Percentiles rank a stretch among this genome's conserved stretches.
Evolutionary conservation across 1,140 invertebrate genomes (phyloP).

Genomic region (Streblospio benedicti): DNA sequence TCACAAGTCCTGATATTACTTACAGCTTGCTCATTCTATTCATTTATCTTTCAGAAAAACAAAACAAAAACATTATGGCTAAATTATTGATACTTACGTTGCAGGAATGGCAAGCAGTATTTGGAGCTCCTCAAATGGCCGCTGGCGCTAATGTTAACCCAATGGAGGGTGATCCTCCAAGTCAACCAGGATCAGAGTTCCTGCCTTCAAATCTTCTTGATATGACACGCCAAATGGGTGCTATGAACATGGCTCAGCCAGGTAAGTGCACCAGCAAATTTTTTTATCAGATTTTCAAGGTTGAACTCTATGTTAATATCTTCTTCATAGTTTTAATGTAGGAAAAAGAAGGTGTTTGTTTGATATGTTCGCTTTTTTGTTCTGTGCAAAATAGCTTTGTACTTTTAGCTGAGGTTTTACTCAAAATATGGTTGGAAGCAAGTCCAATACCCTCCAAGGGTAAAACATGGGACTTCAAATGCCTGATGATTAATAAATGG

Average conservation of each 20-base stretch:
- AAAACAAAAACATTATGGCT: no score
- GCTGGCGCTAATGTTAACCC: slow-evolving; percentile 24
- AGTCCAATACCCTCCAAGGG: no score
- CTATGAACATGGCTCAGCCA: slow-evolving; percentile 17
- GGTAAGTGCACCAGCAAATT: not conserved
- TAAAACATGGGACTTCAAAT: no score
- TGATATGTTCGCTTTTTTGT: not conserved
- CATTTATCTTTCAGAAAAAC: no score
- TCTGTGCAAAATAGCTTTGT: no score
- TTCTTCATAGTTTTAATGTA: not conserved
- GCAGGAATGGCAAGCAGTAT: slow-evolving; percentile 43
- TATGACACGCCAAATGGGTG: slow-evolving; percentile 30
- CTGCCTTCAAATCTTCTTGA: slow-evolving; percentile 51
- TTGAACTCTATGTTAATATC: not conserved
- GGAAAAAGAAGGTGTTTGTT: not conserved
- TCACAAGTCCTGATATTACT: no score
- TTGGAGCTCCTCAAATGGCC: slow-evolving; percentile 27
- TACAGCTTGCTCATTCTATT: no score
- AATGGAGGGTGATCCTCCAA: slow-evolving; percentile 27
- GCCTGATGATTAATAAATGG: no score
- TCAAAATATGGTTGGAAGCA: no score
- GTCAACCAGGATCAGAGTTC: slow-evolving; percentile 32
- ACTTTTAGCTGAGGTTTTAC: no score
- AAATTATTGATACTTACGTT: no score
- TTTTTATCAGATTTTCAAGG: not conserved